Evolutionary conservation across 1,140 invertebrate species (phyloP).

Genomic region (Drosophila neocordata): DNA sequence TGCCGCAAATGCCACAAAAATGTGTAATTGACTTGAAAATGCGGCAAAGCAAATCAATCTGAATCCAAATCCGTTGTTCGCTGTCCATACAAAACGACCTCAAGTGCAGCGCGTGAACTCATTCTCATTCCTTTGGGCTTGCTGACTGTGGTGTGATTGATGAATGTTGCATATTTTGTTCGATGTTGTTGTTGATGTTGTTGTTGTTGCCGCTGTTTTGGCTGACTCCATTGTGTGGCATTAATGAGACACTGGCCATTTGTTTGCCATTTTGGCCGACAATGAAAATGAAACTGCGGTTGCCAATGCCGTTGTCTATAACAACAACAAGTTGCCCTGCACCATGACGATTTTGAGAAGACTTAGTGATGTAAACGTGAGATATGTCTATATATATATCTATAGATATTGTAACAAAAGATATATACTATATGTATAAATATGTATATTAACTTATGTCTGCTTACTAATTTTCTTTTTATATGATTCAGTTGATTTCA

Average conservation of each 20-base stretch:
- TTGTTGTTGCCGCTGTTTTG: conserved; percentile 20
- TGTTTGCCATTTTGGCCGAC: conserved; percentile 66
- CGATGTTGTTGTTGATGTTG: conserved; percentile 31
- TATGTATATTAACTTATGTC: no score
- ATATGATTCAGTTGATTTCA: no score
- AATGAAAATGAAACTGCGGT: conserved; percentile 52
- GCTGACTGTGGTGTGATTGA: conserved; percentile 73
- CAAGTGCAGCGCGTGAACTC: conserved; percentile 78
- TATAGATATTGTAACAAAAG: no score
- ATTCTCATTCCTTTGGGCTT: conserved; percentile 61
- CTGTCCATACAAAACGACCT: conserved; percentile 54
- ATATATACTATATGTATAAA: no score
- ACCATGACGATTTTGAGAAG: not conserved
- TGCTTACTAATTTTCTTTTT: conserved; percentile 7
- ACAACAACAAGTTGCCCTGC: conserved; percentile 52
- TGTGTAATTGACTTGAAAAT: conserved; percentile 80
- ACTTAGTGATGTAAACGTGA: conserved; percentile 7
- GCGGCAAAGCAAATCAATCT: conserved; percentile 74
- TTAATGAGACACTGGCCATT: conserved; percentile 78
- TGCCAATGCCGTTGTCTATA: conserved; percentile 29
- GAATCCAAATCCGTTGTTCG: conserved; percentile 35
- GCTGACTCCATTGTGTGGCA: conserved; percentile 74
- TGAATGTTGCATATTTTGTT: conserved; percentile 80
- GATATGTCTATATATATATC: not conserved
- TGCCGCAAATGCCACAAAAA: conserved; percentile 79